Percentiles rank a stretch among this genome's conserved stretches.
phyloP scores from a whole-genome alignment of 2,888 invertebrate genomes.

The Buathra laborator region DNA sequence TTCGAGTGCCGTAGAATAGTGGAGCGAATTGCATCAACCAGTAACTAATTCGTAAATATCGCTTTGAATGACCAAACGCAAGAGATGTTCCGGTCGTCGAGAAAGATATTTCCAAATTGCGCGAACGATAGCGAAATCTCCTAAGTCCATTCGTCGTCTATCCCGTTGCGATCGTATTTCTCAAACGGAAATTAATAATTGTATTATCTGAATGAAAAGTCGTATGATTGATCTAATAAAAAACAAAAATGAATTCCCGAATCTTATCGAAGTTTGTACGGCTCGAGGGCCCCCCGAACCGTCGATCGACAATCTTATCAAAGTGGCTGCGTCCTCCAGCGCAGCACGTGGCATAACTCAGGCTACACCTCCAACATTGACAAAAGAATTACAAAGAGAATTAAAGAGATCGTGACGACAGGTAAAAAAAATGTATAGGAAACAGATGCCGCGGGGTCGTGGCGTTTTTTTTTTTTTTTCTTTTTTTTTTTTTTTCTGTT shows the following conservation, averaged over 20 bases:
- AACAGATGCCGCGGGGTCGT: constrained; percentile 24
- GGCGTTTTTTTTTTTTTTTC: not conserved
- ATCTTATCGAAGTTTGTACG: constrained; percentile 11
- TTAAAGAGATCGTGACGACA: constrained; percentile 59
- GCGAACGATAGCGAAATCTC: constrained; percentile 23
- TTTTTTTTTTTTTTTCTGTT: not conserved
- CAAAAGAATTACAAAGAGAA: constrained; percentile 57
- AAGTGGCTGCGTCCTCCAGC: constrained; percentile 54
- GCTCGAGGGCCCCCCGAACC: constrained; percentile 6
- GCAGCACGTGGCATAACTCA: not conserved
- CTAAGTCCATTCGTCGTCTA: constrained; percentile 2
- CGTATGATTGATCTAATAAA: not conserved
- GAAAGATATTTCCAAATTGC: constrained; percentile 12
- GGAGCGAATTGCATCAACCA: constrained; percentile 21
- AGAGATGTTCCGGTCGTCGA: constrained; percentile 17
- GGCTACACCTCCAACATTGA: constrained; percentile 40
- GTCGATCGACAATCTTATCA: constrained; percentile 65
- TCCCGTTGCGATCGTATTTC: not conserved
- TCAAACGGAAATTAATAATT: not conserved
- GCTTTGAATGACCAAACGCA: constrained; percentile 21
- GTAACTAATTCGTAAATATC: constrained; percentile 21
- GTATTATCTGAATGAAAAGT: not conserved
- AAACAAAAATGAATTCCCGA: constrained; percentile 1
- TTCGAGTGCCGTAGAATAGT: constrained; percentile 13
- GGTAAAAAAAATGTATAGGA: constrained; percentile 45